These are phyloP conservation scores for Danio jaintianensis DNA, from an alignment of 2,797 vertebrate genomes.

Conservation along the genomic window DNA sequence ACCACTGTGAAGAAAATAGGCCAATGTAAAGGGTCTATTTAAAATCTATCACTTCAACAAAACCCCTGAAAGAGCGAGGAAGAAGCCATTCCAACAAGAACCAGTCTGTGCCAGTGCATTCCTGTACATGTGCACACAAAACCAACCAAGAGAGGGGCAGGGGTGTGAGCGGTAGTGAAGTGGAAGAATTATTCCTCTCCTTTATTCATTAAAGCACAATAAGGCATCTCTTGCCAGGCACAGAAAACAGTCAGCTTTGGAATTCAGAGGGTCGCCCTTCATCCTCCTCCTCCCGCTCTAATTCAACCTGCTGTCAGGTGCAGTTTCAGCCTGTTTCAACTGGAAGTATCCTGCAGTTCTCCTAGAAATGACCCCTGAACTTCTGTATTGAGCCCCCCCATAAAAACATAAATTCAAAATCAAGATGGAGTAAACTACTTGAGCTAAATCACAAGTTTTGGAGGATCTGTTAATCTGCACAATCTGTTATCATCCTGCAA, in stretches of 20 bases:
- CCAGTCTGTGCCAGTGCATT: conserved; percentile 82
- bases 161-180: conserved; percentile 45
- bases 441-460: neutral
- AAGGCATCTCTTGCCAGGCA: conserved; percentile 58
- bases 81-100: conserved; percentile 69
- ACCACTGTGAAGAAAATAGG: neutral
- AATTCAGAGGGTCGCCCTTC: conserved; percentile 51
- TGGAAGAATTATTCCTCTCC: conserved; percentile 54
- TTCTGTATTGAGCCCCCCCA: conserved; percentile 2
- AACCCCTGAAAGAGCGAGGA: neutral
- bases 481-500: neutral
- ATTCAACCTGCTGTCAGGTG: conserved; percentile 61
- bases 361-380: conserved; percentile 8
- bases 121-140: conserved; percentile 70
- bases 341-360: conserved; percentile 35
- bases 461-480: neutral
- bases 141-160: conserved; percentile 54
- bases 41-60: neutral
- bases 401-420: conserved; percentile 1
- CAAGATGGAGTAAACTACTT: neutral
- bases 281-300: conserved; percentile 22
- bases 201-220: conserved; percentile 63
- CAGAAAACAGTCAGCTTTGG: conserved; percentile 48
- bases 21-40: neutral
- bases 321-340: conserved; percentile 51